Evolutionary conservation across 35 echinoderm and acorn worm species (phyloP), one percentile per base, ranked within the genome.

Genomic region (Stichopus chloronotus): DNA sequence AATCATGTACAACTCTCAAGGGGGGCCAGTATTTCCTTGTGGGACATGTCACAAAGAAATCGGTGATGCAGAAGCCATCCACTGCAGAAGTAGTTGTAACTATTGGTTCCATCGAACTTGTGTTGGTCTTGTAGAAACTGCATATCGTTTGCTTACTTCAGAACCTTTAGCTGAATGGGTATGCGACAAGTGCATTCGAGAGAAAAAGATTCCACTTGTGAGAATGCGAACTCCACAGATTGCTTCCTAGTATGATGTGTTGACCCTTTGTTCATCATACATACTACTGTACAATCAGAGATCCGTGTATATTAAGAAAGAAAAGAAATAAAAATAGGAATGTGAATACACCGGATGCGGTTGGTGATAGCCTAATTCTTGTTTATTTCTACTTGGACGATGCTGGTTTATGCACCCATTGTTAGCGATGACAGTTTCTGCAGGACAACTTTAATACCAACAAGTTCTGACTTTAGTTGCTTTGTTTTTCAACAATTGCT

Each of bases 111-210:
- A 98, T 74, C 92, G 96, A 25, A 92, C 93, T 53, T 98, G 96
- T 76, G 93, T 94, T 6, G 94, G 96, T 21, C 84, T 98, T 54
- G 93, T 94, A 8, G 95, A 95, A 19, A 90, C 96, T 5, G 94
- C 96, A 19, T 98, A 98, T 72, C 87, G 86, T 13, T 61, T 98
- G 25, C 94, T 98, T 25, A 98, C 93, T 14, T 81, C 89, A 5
- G 96, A 98, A 89, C 92, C 93, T 30, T 83, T 81, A 11, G 96
- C 96, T 52, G 94, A 98, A 76, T 98, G 96, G 96, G 96, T 95
- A 13, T 98, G 96, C 53, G 96, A 98, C 59, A 92, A 93, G 43
- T 98, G 96, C 57, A 88, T 98, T 52, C 57, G 92, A 30, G 92
- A 95, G 58, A 98, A 98, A 90, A 95, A 98, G 72, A 94, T 95